Percentiles rank a stretch among this genome's conserved stretches.
Evolutionary conservation across 1,140 invertebrate genomes (phyloP).

Genomic region (Cydia splendana): DNA sequence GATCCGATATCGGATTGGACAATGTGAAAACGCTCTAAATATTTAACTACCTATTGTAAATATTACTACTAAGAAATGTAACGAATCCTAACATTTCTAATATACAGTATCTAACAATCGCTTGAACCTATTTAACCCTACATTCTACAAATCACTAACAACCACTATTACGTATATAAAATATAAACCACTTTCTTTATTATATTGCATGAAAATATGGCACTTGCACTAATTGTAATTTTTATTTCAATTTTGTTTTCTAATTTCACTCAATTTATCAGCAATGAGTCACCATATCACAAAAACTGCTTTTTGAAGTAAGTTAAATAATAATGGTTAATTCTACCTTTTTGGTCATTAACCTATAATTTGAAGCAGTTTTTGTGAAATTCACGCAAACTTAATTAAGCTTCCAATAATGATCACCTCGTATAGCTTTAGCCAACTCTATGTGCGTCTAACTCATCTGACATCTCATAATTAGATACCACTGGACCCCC

Average conservation of each 20-base stretch:
- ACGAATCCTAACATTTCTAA: background rate
- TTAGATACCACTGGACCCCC: slow-evolving; percentile 77
- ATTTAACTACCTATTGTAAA: too few relatives aligned
- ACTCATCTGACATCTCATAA: slow-evolving; percentile 35
- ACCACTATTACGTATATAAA: background rate
- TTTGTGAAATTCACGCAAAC: background rate
- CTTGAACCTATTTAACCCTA: background rate
- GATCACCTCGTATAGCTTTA: background rate
- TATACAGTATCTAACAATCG: too few relatives aligned
- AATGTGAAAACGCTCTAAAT: too few relatives aligned
- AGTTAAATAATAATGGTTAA: too few relatives aligned
- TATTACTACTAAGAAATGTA: too few relatives aligned
- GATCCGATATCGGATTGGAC: too few relatives aligned
- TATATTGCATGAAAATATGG: slow-evolving; percentile 19
- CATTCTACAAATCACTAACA: background rate
- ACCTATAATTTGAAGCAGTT: background rate
- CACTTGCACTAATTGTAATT: slow-evolving; percentile 18
- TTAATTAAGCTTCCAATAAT: slow-evolving; percentile 12
- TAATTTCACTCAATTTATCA: slow-evolving; percentile 2
- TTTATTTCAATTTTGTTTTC: background rate
- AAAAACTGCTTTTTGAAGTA: background rate
- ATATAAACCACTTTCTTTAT: background rate
- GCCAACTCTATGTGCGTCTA: background rate
- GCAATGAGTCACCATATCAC: background rate
- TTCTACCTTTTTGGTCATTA: too few relatives aligned